Percentiles rank a stretch among this genome's conserved stretches.
Evolutionary conservation across 2,797 vertebrate species (phyloP).

Genomic region (Oreochromis mossambicus): DNA sequence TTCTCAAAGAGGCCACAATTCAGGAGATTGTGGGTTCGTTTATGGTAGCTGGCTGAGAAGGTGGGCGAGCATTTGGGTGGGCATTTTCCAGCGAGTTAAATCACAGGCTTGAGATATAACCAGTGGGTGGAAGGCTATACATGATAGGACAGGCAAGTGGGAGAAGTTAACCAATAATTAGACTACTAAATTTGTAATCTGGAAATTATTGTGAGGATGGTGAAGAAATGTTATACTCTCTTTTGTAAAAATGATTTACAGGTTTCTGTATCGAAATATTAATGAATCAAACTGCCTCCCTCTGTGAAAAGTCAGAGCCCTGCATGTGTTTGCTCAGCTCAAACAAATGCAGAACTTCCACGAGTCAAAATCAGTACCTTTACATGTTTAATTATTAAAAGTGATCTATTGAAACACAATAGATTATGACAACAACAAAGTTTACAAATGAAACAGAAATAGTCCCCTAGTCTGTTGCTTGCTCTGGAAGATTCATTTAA

Average conservation of each 20-base stretch:
- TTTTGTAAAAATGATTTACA: neutral
- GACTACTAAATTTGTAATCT: constrained; percentile 26
- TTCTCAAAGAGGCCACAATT: neutral
- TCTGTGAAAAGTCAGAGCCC: neutral
- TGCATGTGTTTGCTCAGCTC: neutral
- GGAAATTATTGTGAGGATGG: neutral
- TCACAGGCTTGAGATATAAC: constrained; percentile 34
- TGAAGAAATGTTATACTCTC: neutral
- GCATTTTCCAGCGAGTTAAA: constrained; percentile 17
- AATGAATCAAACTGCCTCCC: neutral
- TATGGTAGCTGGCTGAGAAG: neutral
- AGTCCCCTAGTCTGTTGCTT: constrained; percentile 67
- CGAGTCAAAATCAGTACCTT: constrained; percentile 48
- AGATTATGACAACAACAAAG: constrained; percentile 84
- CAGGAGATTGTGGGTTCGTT: neutral
- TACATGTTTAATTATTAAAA: constrained; percentile 84
- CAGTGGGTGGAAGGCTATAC: constrained; percentile 29
- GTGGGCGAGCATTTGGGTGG: constrained; percentile 18
- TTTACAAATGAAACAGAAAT: constrained; percentile 83
- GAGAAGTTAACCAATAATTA: constrained; percentile 40
- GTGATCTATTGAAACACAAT: constrained; percentile 83
- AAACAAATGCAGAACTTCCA: neutral
- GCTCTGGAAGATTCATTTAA: constrained; percentile 75
- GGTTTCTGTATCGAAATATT: neutral
- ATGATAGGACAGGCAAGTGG: constrained; percentile 18